These are phyloP conservation scores for Limnephilus lunatus DNA, from an alignment of 2,888 invertebrate species.

Conservation along the genomic window DNA sequence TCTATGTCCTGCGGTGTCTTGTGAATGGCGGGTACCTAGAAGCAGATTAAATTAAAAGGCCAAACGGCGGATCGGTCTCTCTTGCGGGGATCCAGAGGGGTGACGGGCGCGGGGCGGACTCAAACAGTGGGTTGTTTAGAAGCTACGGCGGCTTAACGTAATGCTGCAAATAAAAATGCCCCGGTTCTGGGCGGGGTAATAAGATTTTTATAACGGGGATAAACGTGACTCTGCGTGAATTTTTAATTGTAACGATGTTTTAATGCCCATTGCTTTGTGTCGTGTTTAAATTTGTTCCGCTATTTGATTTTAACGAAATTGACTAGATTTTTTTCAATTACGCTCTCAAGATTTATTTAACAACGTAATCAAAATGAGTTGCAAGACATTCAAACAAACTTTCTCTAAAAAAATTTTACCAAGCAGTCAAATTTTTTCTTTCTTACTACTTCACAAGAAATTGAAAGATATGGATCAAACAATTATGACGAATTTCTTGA, in stretches of 20 bases:
- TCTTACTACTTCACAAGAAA: neutral
- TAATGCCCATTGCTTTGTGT: neutral
- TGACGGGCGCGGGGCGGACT: neutral
- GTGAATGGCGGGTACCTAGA: neutral
- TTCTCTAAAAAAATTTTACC: too few relatives aligned
- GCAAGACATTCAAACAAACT: too few relatives aligned
- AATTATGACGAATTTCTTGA: neutral
- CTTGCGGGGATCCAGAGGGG: neutral
- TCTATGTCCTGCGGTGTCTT: constrained; percentile 24
- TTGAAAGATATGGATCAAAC: neutral
- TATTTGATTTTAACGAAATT: neutral
- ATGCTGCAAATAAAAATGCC: constrained; percentile 19
- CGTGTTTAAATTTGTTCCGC: neutral
- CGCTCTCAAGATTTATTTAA: neutral
- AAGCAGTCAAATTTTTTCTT: neutral
- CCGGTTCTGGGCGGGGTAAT: constrained; percentile 11
- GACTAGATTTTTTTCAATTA: neutral
- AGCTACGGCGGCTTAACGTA: constrained; percentile 10
- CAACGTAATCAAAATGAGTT: neutral
- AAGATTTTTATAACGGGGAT: constrained; percentile 18
- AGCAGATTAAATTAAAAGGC: constrained; percentile 28
- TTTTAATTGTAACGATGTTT: constrained; percentile 6
- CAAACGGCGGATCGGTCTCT: constrained; percentile 2
- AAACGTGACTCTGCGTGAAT: constrained; percentile 16
- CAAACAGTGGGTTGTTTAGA: constrained; percentile 16